phyloP scores from a whole-genome alignment of 2,113 vertebrate genomes.

The Myotis davidii region DNA sequence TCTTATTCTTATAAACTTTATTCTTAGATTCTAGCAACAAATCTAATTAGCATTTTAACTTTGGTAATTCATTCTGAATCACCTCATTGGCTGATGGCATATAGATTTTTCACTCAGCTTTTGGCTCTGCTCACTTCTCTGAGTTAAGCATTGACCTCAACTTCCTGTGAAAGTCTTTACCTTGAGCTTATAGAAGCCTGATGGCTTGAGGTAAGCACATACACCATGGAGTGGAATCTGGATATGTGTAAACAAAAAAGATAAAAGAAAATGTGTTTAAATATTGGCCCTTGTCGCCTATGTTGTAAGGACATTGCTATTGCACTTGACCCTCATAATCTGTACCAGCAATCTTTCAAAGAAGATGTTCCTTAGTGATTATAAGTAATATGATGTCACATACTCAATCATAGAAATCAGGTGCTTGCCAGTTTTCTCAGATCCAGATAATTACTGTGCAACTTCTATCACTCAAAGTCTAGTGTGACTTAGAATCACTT shows the following conservation, averaged over 20 bases:
- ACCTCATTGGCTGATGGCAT: neutral
- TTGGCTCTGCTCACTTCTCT: neutral
- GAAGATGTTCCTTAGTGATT: neutral
- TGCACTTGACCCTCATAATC: conserved; percentile 20
- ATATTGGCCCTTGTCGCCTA: neutral
- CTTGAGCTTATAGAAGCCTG: neutral
- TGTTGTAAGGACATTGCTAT: neutral
- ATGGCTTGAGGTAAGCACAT: neutral
- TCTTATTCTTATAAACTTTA: neutral
- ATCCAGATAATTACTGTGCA: neutral
- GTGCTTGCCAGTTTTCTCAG: neutral
- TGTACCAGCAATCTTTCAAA: neutral
- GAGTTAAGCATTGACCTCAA: neutral
- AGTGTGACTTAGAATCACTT: neutral
- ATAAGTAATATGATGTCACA: neutral
- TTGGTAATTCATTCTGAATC: neutral
- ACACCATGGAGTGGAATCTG: neutral
- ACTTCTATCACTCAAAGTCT: neutral
- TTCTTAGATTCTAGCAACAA: neutral
- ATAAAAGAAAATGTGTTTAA: neutral
- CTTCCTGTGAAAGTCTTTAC: neutral
- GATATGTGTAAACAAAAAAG: neutral
- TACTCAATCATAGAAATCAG: neutral
- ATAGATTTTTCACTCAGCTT: neutral
- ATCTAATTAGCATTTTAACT: neutral